phyloP scores from a whole-genome alignment of 2,113 vertebrate genomes.

The Percopsis transmontana region DNA sequence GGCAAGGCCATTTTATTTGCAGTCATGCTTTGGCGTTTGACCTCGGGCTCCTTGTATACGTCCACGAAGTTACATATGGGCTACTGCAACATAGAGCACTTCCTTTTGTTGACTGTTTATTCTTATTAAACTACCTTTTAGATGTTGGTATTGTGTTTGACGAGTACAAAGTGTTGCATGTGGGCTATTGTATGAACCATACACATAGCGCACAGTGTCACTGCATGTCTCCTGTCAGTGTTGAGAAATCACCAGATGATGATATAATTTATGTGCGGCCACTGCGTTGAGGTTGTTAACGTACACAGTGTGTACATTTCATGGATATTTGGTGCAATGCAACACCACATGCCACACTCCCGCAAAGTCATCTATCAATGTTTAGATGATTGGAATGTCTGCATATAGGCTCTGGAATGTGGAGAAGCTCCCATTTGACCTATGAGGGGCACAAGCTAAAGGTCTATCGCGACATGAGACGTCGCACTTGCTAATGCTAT shows the following conservation, averaged over 20 bases:
- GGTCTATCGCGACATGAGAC: slow-evolving; percentile 5
- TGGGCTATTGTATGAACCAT: too few species aligned
- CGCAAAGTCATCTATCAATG: slow-evolving; percentile 57
- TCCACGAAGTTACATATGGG: too few species aligned
- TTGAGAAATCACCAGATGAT: background rate
- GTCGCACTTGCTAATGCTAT: slow-evolving; percentile 7
- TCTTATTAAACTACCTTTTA: too few species aligned
- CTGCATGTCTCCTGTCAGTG: too few species aligned
- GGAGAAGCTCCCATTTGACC: slow-evolving; percentile 40
- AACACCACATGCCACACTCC: slow-evolving; percentile 39
- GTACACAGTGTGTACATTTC: slow-evolving; percentile 44
- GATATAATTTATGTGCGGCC: slow-evolving; percentile 15
- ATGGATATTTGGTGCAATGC: slow-evolving; percentile 18
- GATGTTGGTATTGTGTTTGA: too few species aligned
- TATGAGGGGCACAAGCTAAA: background rate
- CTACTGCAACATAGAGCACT: too few species aligned
- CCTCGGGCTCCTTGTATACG: too few species aligned
- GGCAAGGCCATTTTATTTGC: too few species aligned
- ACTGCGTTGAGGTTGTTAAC: slow-evolving; percentile 8
- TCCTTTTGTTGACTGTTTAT: too few species aligned
- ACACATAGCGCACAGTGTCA: too few species aligned
- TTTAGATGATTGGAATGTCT: slow-evolving; percentile 52
- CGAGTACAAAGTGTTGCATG: too few species aligned
- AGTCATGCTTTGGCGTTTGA: too few species aligned
- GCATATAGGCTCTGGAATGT: slow-evolving; percentile 47